A percentile compares a stretch with the other conserved stretches of the same genome.
These are phyloP conservation scores for Albula goreensis DNA, from an alignment of 2,113 vertebrate species.

Conservation along the genomic window DNA sequence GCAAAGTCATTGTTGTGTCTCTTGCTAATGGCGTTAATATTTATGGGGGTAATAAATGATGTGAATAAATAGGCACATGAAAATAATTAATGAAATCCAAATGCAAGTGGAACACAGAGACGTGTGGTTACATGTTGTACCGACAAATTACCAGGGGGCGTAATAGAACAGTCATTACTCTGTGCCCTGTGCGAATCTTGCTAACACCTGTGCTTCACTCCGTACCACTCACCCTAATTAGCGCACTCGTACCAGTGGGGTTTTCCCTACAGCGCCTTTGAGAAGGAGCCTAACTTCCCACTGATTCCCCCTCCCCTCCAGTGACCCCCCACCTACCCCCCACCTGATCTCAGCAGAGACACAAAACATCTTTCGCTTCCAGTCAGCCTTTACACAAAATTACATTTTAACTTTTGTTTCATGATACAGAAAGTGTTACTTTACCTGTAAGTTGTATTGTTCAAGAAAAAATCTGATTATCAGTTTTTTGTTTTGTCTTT, in stretches of 20 bases:
- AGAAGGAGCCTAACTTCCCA: conserved; percentile 49
- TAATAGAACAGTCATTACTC: conserved; percentile 80
- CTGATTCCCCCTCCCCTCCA: too few species aligned
- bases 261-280: conserved; percentile 70
- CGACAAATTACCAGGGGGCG: conserved; percentile 87
- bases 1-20: conserved; percentile 70
- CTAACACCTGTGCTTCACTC: conserved; percentile 84
- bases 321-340: background rate
- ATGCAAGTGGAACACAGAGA: conserved; percentile 85
- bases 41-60: conserved; percentile 92
- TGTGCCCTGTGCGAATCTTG: conserved; percentile 75
- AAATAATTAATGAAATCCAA: conserved; percentile 79
- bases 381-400: background rate
- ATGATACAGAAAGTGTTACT: background rate
- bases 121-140: conserved; percentile 87
- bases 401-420: background rate
- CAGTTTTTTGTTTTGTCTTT: background rate
- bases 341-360: background rate
- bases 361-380: background rate
- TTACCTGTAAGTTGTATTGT: too few species aligned
- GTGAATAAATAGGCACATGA: conserved; percentile 76
- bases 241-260: conserved; percentile 88
- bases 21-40: conserved; percentile 88
- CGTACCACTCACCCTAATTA: conserved; percentile 97
- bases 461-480: too few species aligned